phyloP scores from a whole-genome alignment of 2,113 vertebrate genomes.

The Cygnus atratus region DNA sequence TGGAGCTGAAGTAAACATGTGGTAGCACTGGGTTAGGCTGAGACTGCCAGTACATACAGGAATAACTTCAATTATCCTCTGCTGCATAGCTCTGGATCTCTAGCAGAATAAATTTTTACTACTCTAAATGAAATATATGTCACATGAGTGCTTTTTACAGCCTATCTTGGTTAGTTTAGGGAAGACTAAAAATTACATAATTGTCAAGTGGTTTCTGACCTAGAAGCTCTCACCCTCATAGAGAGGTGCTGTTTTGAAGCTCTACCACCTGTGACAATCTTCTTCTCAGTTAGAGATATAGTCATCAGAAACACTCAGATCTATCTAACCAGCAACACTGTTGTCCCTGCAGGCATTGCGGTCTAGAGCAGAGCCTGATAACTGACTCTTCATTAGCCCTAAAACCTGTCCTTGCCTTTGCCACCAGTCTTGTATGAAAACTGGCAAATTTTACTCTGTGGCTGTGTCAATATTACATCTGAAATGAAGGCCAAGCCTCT shows the following conservation, averaged over 20 bases:
- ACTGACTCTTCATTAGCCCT: background rate
- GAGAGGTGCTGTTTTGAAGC: background rate
- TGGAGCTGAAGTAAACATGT: conserved; percentile 17
- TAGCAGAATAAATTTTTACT: conserved; percentile 33
- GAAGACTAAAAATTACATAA: background rate
- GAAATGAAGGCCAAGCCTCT: background rate
- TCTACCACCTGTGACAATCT: background rate
- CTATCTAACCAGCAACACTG: background rate
- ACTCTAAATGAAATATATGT: background rate
- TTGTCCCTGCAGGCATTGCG: background rate
- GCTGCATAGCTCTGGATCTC: background rate
- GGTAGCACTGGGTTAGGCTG: background rate
- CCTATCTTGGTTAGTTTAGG: background rate
- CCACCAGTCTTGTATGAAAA: background rate
- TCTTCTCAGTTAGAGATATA: background rate
- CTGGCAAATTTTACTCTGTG: background rate
- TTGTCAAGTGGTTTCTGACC: background rate
- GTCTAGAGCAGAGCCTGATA: background rate
- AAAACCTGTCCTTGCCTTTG: background rate
- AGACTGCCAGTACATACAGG: background rate
- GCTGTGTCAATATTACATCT: background rate
- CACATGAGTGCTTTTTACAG: background rate
- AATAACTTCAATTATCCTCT: background rate
- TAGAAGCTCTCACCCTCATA: background rate
- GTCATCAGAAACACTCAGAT: background rate